Conservation (phyloP, 2,797 vertebrate species). For the Crenichthys baileyi region DNA sequence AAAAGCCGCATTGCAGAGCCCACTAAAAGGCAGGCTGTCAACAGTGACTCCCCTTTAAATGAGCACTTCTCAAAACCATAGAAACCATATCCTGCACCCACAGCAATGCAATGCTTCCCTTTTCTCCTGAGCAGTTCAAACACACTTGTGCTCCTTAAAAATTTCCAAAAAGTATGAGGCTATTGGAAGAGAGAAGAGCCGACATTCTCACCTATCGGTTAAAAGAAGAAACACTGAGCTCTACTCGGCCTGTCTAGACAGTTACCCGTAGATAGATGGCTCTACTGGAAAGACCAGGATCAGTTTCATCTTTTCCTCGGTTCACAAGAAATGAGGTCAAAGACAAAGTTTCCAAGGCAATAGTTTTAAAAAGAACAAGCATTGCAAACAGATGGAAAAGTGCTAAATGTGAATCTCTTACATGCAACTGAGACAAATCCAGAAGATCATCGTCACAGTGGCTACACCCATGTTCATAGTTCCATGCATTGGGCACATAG, state of each 20-base stretch:
- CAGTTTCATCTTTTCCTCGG: constrained; percentile 44
- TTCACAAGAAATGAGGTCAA: constrained; percentile 20
- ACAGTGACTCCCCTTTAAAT: constrained; percentile 83
- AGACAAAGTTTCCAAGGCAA: constrained; percentile 38
- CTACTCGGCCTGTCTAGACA: constrained; percentile 53
- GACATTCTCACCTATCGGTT: constrained; percentile 58
- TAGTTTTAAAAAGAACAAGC: constrained; percentile 30
- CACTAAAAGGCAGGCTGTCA: constrained; percentile 74
- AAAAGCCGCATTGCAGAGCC: constrained; percentile 65
- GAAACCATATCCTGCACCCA: constrained; percentile 82
- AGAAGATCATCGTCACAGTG: constrained; percentile 87
- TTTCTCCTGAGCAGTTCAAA: constrained; percentile 61
- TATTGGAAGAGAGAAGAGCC: constrained; percentile 55
- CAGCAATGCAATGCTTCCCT: constrained; percentile 74
- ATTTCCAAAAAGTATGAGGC: constrained; percentile 53
- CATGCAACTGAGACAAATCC: constrained; percentile 85
- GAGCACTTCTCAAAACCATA: constrained; percentile 78
- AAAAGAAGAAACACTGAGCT: constrained; percentile 35
- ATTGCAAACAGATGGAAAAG: constrained; percentile 29
- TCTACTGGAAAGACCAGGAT: constrained; percentile 15
- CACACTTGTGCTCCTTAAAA: constrained; percentile 58
- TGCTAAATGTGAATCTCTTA: constrained; percentile 77
- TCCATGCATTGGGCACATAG: constrained; percentile 96
- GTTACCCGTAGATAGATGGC: constrained; percentile 36
- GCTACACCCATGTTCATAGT: constrained; percentile 88